Base-by-base conservation (phyloP, 2,888 invertebrate genomes). In the Ochropleura plecta region DNA sequence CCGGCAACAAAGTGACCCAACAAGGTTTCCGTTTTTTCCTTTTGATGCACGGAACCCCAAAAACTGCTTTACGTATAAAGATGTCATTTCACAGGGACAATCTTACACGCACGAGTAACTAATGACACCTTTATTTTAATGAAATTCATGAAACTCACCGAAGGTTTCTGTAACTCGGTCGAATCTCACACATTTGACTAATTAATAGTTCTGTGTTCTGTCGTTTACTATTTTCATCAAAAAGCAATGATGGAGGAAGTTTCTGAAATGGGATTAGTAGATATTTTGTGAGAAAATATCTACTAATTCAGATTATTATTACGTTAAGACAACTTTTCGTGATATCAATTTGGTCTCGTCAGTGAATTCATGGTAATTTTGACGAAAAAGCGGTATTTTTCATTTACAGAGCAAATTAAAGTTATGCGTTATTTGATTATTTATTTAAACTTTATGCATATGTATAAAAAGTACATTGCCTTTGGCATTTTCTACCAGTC, bases 121-220 rank as follows among this genome's bases (percentile, higher is more conserved):
- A 70, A 53, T 79, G 16, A 10, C 51, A 51, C 75, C 62, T 18
- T 63, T 51, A 44, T 46, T n/a, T 14, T 30, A 67, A 79, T 65
- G 42, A 59, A 72, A 64, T 72, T 60, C 46, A 77, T 48, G 42
- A 30, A 79, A 79, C 48, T 72, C 73, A 46, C 64, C n/a, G 48
- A 79, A 65, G 62, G 16, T 44, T 80, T 60, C n/a, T 14, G 30
- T 42, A 65, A 30, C n/a, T 51, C 10, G 51, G 49, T 30, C 46
- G 53, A 55, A 79, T 55, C 66, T 63, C 49, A 51, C 16, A 63
- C 49, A 51, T 80, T 57, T 30, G 0, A 42, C 20, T 42, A 55
- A 72, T 73, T 73, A 57, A 51, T 51, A 48, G 30, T 49, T n/a
- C 0, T 12, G 16, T 48, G 55, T 51, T 78, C n/a, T n/a, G n/a